Evolutionary conservation across 2,797 vertebrate genomes (phyloP).

Genomic region (Eulemur mongoz): DNA sequence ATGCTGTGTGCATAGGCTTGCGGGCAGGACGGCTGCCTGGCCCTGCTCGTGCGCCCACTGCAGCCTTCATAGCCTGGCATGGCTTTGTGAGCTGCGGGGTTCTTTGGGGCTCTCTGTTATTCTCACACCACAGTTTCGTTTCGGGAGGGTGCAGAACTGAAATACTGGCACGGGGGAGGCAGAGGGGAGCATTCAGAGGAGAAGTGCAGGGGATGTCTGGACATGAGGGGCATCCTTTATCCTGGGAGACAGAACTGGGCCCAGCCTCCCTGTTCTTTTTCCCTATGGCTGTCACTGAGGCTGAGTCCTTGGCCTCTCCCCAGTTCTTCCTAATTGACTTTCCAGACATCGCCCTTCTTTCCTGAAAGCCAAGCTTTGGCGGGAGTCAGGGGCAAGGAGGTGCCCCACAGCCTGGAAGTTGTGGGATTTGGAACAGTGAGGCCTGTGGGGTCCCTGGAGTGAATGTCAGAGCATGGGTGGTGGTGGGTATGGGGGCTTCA

Average conservation of each 20-base stretch:
- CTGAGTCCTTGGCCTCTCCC: background rate
- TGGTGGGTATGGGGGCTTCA: background rate
- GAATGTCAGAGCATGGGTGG: background rate
- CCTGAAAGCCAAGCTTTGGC: background rate
- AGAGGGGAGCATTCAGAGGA: background rate
- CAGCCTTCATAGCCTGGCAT: background rate
- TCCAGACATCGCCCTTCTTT: background rate
- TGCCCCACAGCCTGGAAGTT: background rate
- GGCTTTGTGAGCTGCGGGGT: background rate
- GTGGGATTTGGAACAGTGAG: background rate
- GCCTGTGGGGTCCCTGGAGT: background rate
- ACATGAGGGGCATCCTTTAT: accelerated
- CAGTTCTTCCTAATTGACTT: background rate
- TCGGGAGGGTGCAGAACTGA: background rate
- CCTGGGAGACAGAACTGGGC: background rate
- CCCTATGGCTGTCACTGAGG: background rate
- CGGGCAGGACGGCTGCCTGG: accelerated
- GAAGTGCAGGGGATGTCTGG: too few species aligned
- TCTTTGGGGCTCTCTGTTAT: background rate
- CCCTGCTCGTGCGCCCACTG: too few species aligned
- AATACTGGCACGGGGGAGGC: background rate
- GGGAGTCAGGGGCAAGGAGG: background rate
- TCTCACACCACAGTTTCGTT: background rate
- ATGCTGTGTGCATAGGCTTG: accelerated
- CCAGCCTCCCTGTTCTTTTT: background rate